Evolutionary conservation across 2,888 invertebrate genomes (phyloP).

Genomic region (Drosophila lutescens): DNA sequence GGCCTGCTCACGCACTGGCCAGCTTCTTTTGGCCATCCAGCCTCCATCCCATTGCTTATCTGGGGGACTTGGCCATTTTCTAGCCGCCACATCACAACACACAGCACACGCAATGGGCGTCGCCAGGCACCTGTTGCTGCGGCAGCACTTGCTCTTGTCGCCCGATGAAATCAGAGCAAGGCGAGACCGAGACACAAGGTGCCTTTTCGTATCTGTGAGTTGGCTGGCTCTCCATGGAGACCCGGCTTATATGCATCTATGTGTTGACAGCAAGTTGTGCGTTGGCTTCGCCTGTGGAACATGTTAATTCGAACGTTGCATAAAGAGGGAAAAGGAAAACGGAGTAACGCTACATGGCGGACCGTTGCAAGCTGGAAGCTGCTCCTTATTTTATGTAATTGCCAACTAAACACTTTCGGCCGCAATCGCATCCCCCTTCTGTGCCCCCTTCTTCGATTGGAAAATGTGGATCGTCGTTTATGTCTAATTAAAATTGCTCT

Average conservation of each 20-base stretch:
- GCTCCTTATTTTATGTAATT: conserved; percentile 81
- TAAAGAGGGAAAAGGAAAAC: conserved; percentile 69
- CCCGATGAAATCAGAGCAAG: conserved; percentile 75
- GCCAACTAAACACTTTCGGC: conserved; percentile 77
- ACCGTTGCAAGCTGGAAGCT: conserved; percentile 55
- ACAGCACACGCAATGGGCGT: conserved; percentile 75
- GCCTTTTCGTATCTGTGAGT: conserved; percentile 16
- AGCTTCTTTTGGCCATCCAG: conserved; percentile 21
- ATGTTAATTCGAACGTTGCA: conserved; percentile 79
- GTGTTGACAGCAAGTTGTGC: conserved; percentile 73
- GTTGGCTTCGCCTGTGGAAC: conserved; percentile 75
- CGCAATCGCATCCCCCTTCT: conserved; percentile 39
- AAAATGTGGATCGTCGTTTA: conserved; percentile 60
- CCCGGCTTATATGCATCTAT: conserved; percentile 42
- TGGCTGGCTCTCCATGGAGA: not conserved
- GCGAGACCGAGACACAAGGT: conserved; percentile 34
- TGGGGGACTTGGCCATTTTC: conserved; percentile 52
- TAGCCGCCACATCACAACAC: conserved; percentile 52
- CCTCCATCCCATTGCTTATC: conserved; percentile 31
- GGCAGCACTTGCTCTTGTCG: conserved; percentile 49
- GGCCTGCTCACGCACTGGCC: conserved; percentile 43
- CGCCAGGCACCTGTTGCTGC: conserved; percentile 74
- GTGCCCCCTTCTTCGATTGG: not conserved
- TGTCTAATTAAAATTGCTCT: conserved; percentile 78
- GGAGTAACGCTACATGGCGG: conserved; percentile 68